Percentiles rank a stretch among this genome's conserved stretches.
phyloP scores from a whole-genome alignment of 2,888 invertebrate genomes.

The Eilema caniola region DNA sequence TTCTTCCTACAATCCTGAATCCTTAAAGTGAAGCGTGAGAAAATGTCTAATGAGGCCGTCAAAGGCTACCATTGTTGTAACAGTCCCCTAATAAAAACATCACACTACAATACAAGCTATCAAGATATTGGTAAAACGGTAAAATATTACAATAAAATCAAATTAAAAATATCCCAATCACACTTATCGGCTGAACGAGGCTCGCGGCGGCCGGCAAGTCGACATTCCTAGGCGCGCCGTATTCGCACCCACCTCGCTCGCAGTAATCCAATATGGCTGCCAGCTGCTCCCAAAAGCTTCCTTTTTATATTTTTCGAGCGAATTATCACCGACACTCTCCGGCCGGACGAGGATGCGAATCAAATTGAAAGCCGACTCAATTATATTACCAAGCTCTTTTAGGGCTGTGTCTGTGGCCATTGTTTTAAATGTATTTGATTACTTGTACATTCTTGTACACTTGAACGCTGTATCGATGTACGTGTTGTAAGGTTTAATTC shows the following conservation, averaged over 20 bases:
- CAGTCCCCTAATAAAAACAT: not conserved
- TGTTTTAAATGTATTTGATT: constrained; percentile 4
- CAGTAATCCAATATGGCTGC: constrained; percentile 84
- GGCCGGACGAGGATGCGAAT: constrained; percentile 82
- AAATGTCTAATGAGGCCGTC: not conserved
- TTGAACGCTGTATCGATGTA: not conserved
- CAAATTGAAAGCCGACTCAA: constrained; percentile 87
- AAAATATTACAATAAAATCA: not conserved
- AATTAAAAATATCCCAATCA: constrained; percentile 39
- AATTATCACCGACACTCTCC: constrained; percentile 85
- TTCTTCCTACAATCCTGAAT: not conserved
- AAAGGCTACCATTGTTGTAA: not conserved
- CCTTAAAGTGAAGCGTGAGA: not conserved
- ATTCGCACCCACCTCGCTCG: constrained; percentile 52
- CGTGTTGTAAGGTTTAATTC: not conserved
- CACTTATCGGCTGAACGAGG: constrained; percentile 28
- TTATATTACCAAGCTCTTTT: constrained; percentile 77
- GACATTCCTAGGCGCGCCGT: constrained; percentile 27
- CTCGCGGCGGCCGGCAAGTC: not conserved
- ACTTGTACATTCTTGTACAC: not conserved
- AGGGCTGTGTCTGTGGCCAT: constrained; percentile 64
- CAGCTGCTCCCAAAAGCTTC: constrained; percentile 73
- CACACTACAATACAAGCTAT: not conserved
- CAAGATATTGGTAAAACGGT: not conserved
- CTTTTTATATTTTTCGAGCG: constrained; percentile 86